Evolutionary conservation across 2,888 invertebrate species (phyloP).

Genomic region (Cerastis rubricosa): DNA sequence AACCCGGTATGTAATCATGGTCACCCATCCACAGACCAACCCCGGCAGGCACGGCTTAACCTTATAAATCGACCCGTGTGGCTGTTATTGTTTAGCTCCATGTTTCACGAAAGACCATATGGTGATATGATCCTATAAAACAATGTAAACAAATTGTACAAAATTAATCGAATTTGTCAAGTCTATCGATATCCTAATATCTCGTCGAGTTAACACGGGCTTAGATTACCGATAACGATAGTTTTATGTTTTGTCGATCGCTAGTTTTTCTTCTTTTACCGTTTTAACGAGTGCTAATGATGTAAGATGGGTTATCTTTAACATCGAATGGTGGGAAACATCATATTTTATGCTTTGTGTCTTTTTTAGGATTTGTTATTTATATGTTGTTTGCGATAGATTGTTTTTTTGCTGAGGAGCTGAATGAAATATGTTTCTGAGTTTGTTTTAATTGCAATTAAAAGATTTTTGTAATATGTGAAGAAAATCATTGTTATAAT

Average conservation of each 20-base stretch:
- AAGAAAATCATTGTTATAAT: background rate
- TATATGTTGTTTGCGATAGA: conserved; percentile 13
- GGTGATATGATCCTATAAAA: background rate
- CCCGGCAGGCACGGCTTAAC: too few species aligned
- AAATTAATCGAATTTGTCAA: conserved; percentile 57
- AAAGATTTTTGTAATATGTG: background rate
- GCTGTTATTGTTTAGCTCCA: too few species aligned
- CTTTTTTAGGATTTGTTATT: conserved; percentile 16
- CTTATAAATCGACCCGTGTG: too few species aligned
- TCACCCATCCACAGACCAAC: too few species aligned
- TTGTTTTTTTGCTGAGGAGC: conserved; percentile 1
- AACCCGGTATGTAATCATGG: too few species aligned
- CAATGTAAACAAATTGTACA: background rate
- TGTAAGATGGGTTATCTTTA: conserved; percentile 54
- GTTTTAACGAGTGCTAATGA: conserved; percentile 61
- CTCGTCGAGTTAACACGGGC: conserved; percentile 59
- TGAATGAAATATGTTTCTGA: background rate
- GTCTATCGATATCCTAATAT: conserved; percentile 55
- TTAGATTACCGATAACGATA: conserved; percentile 61
- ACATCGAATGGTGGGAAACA: conserved; percentile 53
- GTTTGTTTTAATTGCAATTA: conserved; percentile 10
- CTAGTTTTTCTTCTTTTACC: conserved; percentile 45
- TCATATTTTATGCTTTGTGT: conserved; percentile 28
- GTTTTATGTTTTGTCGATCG: conserved; percentile 52
- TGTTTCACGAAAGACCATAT: too few species aligned